Conservation (phyloP, 2,797 vertebrate genomes). For the Syncerus caffer region DNA sequence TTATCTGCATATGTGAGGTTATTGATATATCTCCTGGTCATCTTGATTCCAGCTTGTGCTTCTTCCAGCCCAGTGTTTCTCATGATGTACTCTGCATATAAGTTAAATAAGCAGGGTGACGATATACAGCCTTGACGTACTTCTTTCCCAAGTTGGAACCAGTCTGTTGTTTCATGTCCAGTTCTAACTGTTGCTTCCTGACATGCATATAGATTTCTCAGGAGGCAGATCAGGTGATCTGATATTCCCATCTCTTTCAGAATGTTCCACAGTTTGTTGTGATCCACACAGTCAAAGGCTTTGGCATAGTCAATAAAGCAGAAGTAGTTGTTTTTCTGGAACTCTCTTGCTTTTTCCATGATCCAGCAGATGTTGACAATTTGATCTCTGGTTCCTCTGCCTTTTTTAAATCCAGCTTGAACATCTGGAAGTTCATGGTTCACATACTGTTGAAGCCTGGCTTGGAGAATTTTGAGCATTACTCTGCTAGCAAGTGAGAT, state of each 20-base stretch:
- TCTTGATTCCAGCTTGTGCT: background rate
- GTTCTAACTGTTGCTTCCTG: background rate
- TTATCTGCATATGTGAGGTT: background rate
- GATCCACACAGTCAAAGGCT: background rate
- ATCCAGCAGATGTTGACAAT: too few relatives aligned
- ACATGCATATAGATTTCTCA: background rate
- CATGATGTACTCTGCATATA: background rate
- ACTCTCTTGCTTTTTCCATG: accelerated
- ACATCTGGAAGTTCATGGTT: too few relatives aligned
- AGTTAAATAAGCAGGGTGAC: background rate
- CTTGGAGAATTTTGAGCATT: background rate
- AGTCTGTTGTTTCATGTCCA: background rate
- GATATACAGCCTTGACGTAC: background rate
- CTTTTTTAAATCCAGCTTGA: too few relatives aligned
- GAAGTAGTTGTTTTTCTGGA: background rate
- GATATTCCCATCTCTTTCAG: background rate
- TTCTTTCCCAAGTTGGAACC: accelerated
- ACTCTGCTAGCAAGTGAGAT: background rate
- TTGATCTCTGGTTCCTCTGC: too few relatives aligned
- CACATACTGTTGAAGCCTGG: background rate
- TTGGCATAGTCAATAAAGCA: background rate
- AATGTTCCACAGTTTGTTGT: too few relatives aligned
- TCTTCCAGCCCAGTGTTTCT: accelerated
- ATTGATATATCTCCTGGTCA: background rate
- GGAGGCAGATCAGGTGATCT: background rate